These are phyloP conservation scores for Wasmannia auropunctata DNA, from an alignment of 1,140 invertebrate genomes.

Conservation along the genomic window DNA sequence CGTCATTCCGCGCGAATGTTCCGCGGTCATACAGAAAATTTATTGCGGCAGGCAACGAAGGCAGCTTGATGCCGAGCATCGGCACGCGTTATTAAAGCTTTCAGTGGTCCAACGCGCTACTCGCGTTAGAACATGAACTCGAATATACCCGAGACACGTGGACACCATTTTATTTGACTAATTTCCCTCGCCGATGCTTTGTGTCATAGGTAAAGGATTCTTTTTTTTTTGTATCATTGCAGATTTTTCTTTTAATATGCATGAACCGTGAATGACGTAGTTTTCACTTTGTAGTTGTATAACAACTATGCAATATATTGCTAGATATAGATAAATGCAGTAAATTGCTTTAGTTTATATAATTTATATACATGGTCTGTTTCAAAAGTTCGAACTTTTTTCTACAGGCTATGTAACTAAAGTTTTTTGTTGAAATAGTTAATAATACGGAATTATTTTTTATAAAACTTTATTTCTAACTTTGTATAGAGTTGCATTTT, in stretches of 20 bases:
- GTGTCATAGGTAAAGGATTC: too few relatives aligned
- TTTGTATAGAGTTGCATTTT: too few relatives aligned
- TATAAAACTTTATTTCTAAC: too few relatives aligned
- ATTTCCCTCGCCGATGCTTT: not conserved
- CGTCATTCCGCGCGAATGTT: constrained; percentile 16
- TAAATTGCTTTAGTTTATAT: not conserved
- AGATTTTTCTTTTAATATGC: not conserved
- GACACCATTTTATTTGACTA: not conserved
- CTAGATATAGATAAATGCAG: not conserved
- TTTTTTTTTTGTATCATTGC: not conserved
- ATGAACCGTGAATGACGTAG: not conserved
- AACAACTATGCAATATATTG: not conserved
- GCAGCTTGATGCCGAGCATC: not conserved
- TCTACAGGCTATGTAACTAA: too few relatives aligned
- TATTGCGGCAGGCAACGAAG: not conserved
- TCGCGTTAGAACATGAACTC: not conserved
- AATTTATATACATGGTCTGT: not conserved
- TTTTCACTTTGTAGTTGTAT: not conserved
- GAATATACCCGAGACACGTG: not conserved
- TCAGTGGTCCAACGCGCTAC: not conserved
- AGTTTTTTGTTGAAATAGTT: too few relatives aligned
- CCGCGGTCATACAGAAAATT: not conserved
- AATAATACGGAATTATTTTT: too few relatives aligned
- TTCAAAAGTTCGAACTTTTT: too few relatives aligned
- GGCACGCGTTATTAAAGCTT: constrained; percentile 3